Conservation (phyloP, 2,888 invertebrate genomes). For the Cephus pulcher region DNA sequence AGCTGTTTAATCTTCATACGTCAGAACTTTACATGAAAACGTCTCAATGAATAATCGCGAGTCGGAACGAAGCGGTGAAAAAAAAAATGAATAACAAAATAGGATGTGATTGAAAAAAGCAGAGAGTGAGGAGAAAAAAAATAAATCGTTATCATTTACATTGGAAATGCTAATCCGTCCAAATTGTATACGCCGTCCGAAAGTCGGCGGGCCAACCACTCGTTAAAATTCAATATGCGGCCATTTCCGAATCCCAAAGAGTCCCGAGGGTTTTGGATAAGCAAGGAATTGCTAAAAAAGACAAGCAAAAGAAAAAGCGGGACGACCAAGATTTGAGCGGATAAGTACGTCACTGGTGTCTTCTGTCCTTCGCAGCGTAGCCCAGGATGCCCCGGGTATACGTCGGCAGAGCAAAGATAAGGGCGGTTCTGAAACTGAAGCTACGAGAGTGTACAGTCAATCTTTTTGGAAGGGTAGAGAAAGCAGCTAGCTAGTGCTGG, state of each 20-base stretch:
- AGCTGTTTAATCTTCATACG: not conserved
- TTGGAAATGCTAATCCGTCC: not conserved
- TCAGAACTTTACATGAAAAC: not conserved
- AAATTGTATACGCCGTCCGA: not conserved
- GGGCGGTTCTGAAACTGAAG: slow-evolving; percentile 1
- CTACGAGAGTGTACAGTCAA: not conserved
- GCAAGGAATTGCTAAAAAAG: not conserved
- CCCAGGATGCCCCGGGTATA: not conserved
- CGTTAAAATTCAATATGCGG: too few relatives aligned
- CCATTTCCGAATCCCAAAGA: too few relatives aligned
- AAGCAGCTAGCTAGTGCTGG: not conserved
- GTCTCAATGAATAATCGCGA: not conserved
- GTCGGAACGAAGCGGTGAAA: not conserved
- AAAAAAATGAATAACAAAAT: not conserved
- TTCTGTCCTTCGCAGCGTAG: not conserved
- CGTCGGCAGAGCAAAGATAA: not conserved
- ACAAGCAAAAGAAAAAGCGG: not conserved
- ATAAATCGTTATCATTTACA: not conserved
- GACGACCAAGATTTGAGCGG: not conserved
- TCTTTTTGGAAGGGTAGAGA: not conserved
- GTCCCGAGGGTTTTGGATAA: not conserved
- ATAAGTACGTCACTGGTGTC: not conserved
- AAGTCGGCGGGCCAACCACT: not conserved
- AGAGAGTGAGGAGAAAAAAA: not conserved
- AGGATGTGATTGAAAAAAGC: accelerated